Evolutionary conservation across 37 sponge, comb jelly and placozoan genomes (phyloP), one percentile per base, ranked within the genome.

Genomic region (Axinella damicornis): DNA sequence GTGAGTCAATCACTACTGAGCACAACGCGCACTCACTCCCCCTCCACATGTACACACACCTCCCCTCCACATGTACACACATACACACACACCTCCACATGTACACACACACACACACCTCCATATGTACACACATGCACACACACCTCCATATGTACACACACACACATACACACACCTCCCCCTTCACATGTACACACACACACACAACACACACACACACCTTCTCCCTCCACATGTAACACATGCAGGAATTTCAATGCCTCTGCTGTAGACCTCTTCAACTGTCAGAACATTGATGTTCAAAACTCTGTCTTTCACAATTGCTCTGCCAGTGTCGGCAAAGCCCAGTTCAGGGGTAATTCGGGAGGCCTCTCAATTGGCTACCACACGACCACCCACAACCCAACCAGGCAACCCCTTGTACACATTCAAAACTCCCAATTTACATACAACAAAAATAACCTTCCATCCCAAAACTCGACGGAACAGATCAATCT

Each of bases 301-400:
- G 56, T 87, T 18, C 37, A 39, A 2, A 53, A 78, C 74, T 41
- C 41, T 25, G 0, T 5, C 31, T 83, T 91, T 54, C 9, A 1
- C 31, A 69, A 86, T 53, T 81, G 76, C 65, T 69, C 55, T 1
- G 55, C 74, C 12, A 41, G 14, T 27, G 34, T 35, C 40, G 52
- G 5, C 56, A 79, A 71, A 9, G 78, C 59, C 25, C 58, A 69
- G 11, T 77, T 30, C 53, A 52, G 79, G 27, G 92, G 57, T 0
- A 82, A 85, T 33, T 52, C 86, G 59, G 91, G 74, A 30, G 91
- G 79, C 0, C 65, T 91, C 46, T 70, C 82, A 12, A 57, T 85
- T 0, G 62, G 56, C 28, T 91, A 85, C 86, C 1, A 32, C 40
- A n/a, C 32, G 12, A 24, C 71, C 1, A 35, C 37, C 28, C 6